Evolutionary conservation across 2,797 vertebrate genomes (phyloP).

Genomic region (Euthynnus affinis): DNA sequence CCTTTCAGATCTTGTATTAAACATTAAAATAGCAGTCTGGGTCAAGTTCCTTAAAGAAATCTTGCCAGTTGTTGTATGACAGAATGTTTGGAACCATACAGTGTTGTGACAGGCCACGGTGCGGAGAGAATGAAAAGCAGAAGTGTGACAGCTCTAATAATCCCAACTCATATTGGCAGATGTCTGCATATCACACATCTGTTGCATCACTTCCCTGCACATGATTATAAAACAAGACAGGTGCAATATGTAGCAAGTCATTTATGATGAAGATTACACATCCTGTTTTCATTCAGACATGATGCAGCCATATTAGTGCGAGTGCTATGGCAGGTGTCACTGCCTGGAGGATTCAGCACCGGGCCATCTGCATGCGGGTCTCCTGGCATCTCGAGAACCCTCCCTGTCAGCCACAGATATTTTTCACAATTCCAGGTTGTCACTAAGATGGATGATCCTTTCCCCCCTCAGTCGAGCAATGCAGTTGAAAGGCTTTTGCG

Average conservation of each 20-base stretch:
- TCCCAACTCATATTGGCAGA: slow-evolving; percentile 51
- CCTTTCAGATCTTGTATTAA: too few species aligned
- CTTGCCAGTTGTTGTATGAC: background rate
- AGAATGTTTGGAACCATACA: background rate
- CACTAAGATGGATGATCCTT: slow-evolving; percentile 76
- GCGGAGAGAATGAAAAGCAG: slow-evolving; percentile 15
- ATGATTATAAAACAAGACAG: slow-evolving; percentile 58
- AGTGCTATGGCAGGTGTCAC: slow-evolving; percentile 59
- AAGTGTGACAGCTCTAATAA: slow-evolving; percentile 37
- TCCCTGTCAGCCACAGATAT: slow-evolving; percentile 65
- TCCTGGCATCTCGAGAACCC: slow-evolving; percentile 47
- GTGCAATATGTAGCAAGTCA: slow-evolving; percentile 60
- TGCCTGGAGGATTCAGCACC: slow-evolving; percentile 31
- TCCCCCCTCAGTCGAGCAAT: slow-evolving; percentile 48
- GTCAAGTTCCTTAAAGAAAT: background rate
- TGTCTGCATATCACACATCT: slow-evolving; percentile 57
- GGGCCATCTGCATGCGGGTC: slow-evolving; percentile 58
- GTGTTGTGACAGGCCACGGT: background rate
- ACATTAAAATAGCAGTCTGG: background rate
- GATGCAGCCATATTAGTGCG: slow-evolving; percentile 35
- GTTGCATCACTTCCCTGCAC: slow-evolving; percentile 31
- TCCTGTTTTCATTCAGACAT: slow-evolving; percentile 49
- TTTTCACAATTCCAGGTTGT: slow-evolving; percentile 78
- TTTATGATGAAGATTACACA: slow-evolving; percentile 52
- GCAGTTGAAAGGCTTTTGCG: slow-evolving; percentile 65